Percentiles rank a stretch among this genome's conserved stretches.
phyloP scores from a whole-genome alignment of 2,888 invertebrate species.

The Idaea straminata region DNA sequence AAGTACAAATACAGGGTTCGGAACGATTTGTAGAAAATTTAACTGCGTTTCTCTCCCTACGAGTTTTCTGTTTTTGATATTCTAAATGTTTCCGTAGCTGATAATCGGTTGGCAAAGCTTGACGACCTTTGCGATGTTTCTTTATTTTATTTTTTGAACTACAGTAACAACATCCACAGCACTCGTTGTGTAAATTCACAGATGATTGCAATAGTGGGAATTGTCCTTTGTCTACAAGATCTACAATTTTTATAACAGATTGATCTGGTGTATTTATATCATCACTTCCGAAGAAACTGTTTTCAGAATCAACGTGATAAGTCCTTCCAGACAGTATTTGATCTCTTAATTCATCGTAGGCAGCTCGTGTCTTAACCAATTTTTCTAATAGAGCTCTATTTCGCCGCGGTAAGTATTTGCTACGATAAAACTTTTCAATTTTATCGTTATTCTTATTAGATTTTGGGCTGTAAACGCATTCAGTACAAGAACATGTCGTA shows the following conservation, averaged over 20 bases:
- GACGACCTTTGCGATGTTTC: conserved; percentile 24
- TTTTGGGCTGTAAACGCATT: conserved; percentile 16
- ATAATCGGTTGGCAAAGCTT: not conserved
- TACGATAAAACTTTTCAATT: conserved; percentile 42
- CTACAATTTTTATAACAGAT: conserved; percentile 34
- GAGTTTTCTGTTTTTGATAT: conserved; percentile 19
- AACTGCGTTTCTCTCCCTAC: conserved; percentile 24
- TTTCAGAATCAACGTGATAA: conserved; percentile 24
- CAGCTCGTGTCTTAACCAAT: conserved; percentile 46
- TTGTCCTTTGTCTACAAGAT: conserved; percentile 44
- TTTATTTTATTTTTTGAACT: conserved; percentile 29
- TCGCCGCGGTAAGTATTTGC: conserved; percentile 45
- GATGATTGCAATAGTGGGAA: conserved; percentile 29
- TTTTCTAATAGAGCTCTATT: conserved; percentile 49
- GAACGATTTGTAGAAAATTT: conserved; percentile 37
- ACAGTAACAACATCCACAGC: conserved; percentile 44
- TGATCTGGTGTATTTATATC: conserved; percentile 17
- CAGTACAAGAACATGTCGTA: conserved; percentile 17
- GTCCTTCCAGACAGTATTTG: conserved; percentile 39
- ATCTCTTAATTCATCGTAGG: conserved; percentile 47
- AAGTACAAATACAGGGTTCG: conserved; percentile 44
- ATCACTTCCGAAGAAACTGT: conserved; percentile 16
- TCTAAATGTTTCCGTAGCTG: conserved; percentile 10
- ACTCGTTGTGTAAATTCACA: conserved; percentile 33
- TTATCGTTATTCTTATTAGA: conserved; percentile 25